These are phyloP conservation scores for Conus betulinus DNA, from an alignment of 1,140 invertebrate species.

Conservation along the genomic window DNA sequence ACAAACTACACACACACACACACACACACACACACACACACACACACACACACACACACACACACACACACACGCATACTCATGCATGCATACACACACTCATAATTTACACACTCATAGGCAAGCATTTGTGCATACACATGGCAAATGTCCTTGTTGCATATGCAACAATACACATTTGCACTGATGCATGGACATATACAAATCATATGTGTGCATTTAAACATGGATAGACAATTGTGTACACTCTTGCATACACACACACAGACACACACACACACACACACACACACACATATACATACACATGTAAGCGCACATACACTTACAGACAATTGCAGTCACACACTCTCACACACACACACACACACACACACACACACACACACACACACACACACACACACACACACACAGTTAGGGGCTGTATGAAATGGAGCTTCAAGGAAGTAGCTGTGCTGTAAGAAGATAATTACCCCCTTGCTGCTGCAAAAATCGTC, in stretches of 20 bases:
- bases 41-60: not conserved
- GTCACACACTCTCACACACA: slow-evolving; percentile 13
- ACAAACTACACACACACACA: too few relatives aligned
- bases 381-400: not conserved
- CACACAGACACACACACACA: slow-evolving; percentile 6
- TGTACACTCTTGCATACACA: not conserved
- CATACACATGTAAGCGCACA: not conserved
- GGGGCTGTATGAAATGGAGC: too few relatives aligned
- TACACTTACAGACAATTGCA: not conserved
- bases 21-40: not conserved
- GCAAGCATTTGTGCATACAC: too few relatives aligned
- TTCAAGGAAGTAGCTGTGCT: too few relatives aligned
- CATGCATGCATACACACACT: not conserved
- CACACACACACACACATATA: not conserved
- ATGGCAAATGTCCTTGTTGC: too few relatives aligned
- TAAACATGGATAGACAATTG: not conserved
- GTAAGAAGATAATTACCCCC: too few relatives aligned
- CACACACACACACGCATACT: slow-evolving; percentile 14
- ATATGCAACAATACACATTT: too few relatives aligned
- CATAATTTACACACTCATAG: too few relatives aligned
- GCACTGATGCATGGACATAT: too few relatives aligned
- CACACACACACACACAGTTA: not conserved
- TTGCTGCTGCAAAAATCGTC: too few relatives aligned
- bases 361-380: slow-evolving; percentile 21
- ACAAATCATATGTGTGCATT: too few relatives aligned